phyloP scores from a whole-genome alignment of 2,797 vertebrate species.

The Myoxocephalus aenaeus region DNA sequence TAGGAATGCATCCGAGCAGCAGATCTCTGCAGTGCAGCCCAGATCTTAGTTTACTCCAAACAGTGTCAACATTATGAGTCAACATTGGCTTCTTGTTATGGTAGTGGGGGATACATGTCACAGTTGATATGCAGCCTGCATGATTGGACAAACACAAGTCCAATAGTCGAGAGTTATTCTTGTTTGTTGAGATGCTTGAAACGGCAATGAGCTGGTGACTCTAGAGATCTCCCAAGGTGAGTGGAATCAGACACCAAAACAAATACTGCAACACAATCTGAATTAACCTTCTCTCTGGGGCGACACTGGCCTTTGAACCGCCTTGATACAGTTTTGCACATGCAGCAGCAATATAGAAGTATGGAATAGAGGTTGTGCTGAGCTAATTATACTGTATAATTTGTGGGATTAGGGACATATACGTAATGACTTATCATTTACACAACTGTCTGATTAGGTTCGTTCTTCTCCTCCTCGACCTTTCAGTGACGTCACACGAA shows the following conservation, averaged over 20 bases:
- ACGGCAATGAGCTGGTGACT: conserved; percentile 14
- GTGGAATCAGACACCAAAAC: conserved; percentile 36
- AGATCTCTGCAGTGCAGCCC: conserved; percentile 27
- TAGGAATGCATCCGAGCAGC: conserved; percentile 22
- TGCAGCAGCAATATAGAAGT: not conserved
- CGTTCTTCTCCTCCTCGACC: not conserved
- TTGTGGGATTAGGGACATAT: not conserved
- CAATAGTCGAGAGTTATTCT: conserved; percentile 22
- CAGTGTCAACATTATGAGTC: conserved; percentile 59
- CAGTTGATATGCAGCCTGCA: conserved; percentile 41
- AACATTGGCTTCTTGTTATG: conserved; percentile 57
- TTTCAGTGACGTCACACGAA: not conserved
- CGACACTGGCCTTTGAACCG: not conserved
- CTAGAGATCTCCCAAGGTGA: conserved; percentile 36
- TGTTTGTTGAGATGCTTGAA: conserved; percentile 44
- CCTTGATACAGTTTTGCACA: not conserved
- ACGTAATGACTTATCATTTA: not conserved
- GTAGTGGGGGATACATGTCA: conserved; percentile 54
- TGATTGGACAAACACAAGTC: conserved; percentile 48
- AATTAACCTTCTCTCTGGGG: conserved; percentile 5
- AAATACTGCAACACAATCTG: conserved; percentile 14
- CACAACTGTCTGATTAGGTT: not conserved
- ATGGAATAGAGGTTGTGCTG: not conserved
- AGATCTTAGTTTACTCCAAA: conserved; percentile 51
- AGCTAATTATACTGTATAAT: not conserved